Conservation (phyloP, 1,140 invertebrate genomes). For the Euglossa dilemma region DNA sequence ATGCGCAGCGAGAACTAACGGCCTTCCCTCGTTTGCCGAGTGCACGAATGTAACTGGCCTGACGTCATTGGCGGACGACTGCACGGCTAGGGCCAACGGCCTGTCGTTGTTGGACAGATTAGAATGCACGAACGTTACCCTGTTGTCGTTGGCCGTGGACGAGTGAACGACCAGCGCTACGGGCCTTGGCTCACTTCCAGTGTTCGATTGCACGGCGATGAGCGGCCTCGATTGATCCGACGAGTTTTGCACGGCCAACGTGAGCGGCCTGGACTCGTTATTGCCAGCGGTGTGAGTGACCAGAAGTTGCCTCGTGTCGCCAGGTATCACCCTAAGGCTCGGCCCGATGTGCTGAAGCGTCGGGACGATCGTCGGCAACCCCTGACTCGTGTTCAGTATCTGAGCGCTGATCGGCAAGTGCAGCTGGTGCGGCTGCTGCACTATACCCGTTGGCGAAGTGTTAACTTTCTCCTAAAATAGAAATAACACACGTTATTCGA, state of each 20-base stretch:
- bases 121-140: slow-evolving; percentile 81
- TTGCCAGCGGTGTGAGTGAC: slow-evolving; percentile 77
- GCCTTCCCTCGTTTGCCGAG: slow-evolving; percentile 78
- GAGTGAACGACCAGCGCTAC: slow-evolving; percentile 81
- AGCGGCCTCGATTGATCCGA: slow-evolving; percentile 73
- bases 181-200: slow-evolving; percentile 77
- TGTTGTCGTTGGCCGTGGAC: slow-evolving; percentile 79
- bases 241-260: slow-evolving; percentile 72
- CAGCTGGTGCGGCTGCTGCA: slow-evolving; percentile 76
- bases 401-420: slow-evolving; percentile 80
- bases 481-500: not conserved
- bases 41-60: slow-evolving; percentile 80
- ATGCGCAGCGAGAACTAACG: slow-evolving; percentile 78
- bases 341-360: slow-evolving; percentile 78
- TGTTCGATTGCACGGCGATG: slow-evolving; percentile 77
- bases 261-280: slow-evolving; percentile 75
- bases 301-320: slow-evolving; percentile 78
- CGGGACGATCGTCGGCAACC: slow-evolving; percentile 79
- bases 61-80: slow-evolving; percentile 78
- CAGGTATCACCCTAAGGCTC: slow-evolving; percentile 78
- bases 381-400: slow-evolving; percentile 79
- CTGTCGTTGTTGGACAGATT: slow-evolving; percentile 79
- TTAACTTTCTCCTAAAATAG: slow-evolving; percentile 73
- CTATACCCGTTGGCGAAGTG: slow-evolving; percentile 64
- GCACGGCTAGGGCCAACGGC: slow-evolving; percentile 78